A percentile compares a stretch with the other conserved stretches of the same genome.
Conservation (phyloP, 2,113 vertebrate species). For the Neodontobutis hainanensis region DNA sequence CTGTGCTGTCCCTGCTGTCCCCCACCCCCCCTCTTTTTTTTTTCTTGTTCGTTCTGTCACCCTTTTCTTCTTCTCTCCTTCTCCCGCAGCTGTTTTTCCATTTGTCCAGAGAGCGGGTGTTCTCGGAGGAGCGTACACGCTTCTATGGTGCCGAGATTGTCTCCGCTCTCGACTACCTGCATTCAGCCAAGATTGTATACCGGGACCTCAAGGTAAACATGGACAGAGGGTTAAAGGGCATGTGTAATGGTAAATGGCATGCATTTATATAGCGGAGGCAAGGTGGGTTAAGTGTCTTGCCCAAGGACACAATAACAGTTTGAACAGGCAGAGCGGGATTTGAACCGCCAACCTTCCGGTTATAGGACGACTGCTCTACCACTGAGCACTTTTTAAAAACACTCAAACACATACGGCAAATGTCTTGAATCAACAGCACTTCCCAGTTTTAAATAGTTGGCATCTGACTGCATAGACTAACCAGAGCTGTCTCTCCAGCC, state of each 20-base stretch:
- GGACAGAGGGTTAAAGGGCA: constrained; percentile 22
- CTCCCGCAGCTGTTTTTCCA: constrained; percentile 99
- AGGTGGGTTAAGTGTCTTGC: no score
- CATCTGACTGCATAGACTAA: no score
- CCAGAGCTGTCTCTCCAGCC: no score
- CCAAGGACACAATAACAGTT: no score
- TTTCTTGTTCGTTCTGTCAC: constrained; percentile 23
- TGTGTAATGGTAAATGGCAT: no score
- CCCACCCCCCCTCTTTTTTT: constrained; percentile 14
- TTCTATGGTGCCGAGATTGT: constrained; percentile 99
- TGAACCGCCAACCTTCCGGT: no score
- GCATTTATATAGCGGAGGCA: no score
- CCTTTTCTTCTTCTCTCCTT: background rate
- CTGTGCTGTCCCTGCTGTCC: constrained; percentile 93
- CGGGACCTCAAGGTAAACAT: constrained; percentile 98
- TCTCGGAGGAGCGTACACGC: constrained; percentile 98
- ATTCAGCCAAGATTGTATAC: constrained; percentile 98
- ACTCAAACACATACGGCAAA: no score
- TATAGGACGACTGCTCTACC: no score
- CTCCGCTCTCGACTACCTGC: constrained; percentile 97
- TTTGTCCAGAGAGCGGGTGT: constrained; percentile 99
- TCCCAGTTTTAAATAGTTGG: background rate
- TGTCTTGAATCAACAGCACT: background rate
- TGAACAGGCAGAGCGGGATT: no score
- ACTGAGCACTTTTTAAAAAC: no score